Base-by-base conservation (phyloP, 2,113 vertebrate species). In the Dolichallabes microphthalmus region DNA sequence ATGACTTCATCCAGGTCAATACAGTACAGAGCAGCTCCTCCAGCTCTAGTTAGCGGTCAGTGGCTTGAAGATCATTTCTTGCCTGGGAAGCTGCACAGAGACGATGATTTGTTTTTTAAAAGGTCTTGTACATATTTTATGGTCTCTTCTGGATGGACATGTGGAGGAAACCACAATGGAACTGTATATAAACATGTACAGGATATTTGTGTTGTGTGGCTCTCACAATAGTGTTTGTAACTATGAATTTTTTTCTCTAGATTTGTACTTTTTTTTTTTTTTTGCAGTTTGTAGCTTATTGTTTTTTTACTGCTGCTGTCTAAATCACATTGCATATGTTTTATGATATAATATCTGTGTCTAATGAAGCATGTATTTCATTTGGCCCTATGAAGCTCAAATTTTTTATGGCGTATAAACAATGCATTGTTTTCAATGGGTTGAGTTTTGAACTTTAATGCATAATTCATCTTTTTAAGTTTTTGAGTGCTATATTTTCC, bases 1-100 rank as follows among this genome's bases (percentile, higher is more conserved):
- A 95, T 90, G 80, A 92, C 82, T 98, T 99, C 68, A 89, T 96
- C 86, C 92, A 93, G 91, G 96, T 93, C 88, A 97, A 95, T 93
- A 92, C 96, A 89, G 93, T 63, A 80, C 85, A 83, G 22, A 82
- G 85, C 53, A 82, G 84, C 64, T 63, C 78, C 32, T 27, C 64
- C 19, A 32, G 75, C 27, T 88, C 61, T 50, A 79, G 78, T 58
- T 4, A 82, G 74, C 64, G 25, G n/a, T 77, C 45, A 12, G 2
- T 60, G 80, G 45, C 76, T 32, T 25, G 3, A 60, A 8, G 14
- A 68, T 22, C 19, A 25, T 35, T 35, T 22, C 7, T 80, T 53
- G n/a, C 68, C 13, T 69, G 63, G 32, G 27, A 50, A 32, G 10
- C 53, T 69, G 3, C 63, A 32, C 25, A 86, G 25, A 58, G 71